Base-by-base conservation (phyloP, 2,113 vertebrate genomes). In the Lepisosteus oculatus region DNA sequence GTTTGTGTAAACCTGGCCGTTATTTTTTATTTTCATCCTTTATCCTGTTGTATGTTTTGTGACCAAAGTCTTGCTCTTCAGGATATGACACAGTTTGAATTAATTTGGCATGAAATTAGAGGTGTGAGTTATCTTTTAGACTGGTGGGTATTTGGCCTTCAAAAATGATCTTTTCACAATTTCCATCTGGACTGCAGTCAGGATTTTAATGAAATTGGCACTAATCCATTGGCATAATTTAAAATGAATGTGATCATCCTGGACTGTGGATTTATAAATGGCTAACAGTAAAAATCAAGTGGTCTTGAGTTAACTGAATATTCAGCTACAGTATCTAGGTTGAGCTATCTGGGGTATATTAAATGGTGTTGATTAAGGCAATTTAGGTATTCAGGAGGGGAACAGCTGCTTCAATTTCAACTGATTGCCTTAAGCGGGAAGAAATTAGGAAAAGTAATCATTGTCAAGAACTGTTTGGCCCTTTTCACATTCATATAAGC, bases 291-390 rank as follows among this genome's bases (percentile, higher is more conserved):
- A 68, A 70, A 54, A 47, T 62, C 61, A 67, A 11, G 47, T 11
- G 55, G 61, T 75, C 43, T 9, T 63, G 68, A 6, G 54, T 61
- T 74, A 61, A 55, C 72, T 59, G 55, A 65, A 67, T 71, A 74
- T 15, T 65, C 65, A 47, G 61, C 43, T 68, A 68, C 68, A 51
- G 47, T 51, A 51, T 51, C 65, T 55, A 17, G 29, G 8, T 51
- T 65, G 12, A 59, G 59, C 77, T 72, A 76, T 81, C 62, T 65
- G 75, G 76, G 72, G 81, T 75, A 77, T 41, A 76, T 83, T 87
- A 88, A 90, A 90, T 63, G 79, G 88, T 88, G 80, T 86, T 92
- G 90, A 91, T 91, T 90, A 85, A 84, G 62, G 81, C 84, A 87
- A 89, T 84, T 85, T 81, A 76, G 84, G 80, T 74, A 85, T 85